These are phyloP conservation scores for Rugalucina vietnamica DNA, from an alignment of 2,888 invertebrate genomes.

Conservation along the genomic window DNA sequence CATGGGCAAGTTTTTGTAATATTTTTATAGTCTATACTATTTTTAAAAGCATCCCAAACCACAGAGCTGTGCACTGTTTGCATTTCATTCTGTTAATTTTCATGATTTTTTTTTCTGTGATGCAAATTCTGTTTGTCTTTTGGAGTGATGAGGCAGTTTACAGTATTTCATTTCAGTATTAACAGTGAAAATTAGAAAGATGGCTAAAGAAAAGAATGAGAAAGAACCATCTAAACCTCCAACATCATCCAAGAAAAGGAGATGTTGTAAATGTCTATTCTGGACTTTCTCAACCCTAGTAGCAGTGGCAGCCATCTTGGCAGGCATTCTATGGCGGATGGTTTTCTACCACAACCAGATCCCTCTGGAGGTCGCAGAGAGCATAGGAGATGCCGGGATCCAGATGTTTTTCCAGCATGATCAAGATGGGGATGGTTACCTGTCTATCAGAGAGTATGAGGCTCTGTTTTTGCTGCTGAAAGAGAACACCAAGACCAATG, in stretches of 20 bases:
- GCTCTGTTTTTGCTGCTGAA: conserved; percentile 72
- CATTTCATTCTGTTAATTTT: too few species aligned
- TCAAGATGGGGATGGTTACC: conserved; percentile 73
- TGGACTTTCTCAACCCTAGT: conserved; percentile 49
- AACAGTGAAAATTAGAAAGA: too few species aligned
- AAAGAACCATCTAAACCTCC: neutral
- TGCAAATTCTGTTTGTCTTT: too few species aligned
- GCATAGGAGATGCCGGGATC: conserved; percentile 72
- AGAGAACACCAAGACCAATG: too few species aligned
- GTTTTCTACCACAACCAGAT: neutral
- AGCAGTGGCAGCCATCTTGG: conserved; percentile 29
- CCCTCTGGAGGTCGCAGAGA: conserved; percentile 49
- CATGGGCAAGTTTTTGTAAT: too few species aligned
- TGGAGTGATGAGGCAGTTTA: too few species aligned
- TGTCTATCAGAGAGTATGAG: conserved; percentile 79
- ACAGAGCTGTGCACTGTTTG: too few species aligned
- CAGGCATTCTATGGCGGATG: conserved; percentile 11
- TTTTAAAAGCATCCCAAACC: too few species aligned
- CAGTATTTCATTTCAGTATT: too few species aligned
- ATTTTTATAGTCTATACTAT: too few species aligned
- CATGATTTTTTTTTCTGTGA: too few species aligned
- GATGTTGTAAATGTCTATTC: conserved; percentile 51
- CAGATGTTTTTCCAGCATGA: conserved; percentile 76
- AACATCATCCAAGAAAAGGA: neutral
- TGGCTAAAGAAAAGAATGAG: neutral